Evolutionary conservation across 2,113 vertebrate species (phyloP), one percentile per base, ranked within the genome.

Genomic region (Prionailurus viverrinus): DNA sequence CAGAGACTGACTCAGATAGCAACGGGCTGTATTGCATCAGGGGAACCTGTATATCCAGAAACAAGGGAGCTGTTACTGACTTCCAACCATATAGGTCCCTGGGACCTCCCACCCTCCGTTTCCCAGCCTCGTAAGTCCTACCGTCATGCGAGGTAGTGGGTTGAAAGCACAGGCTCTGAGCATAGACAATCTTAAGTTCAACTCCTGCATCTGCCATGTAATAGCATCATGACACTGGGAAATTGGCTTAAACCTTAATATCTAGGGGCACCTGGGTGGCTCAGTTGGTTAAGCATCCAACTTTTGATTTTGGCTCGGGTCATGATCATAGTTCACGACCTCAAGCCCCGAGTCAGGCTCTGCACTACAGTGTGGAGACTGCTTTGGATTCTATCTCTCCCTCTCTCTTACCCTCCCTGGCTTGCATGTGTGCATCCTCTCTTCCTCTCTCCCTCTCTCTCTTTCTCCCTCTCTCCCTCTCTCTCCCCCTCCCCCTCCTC

Each of bases 141-240:
- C n/a, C 2, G 1, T 25, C 25, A 39, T 74, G 2, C 66, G 18
- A 68, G 5, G 1, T 5, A 21, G 2, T 51, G 27, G 11, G 36
- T 19, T 45, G 41, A 71, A 94, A 87, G 23, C 39, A 21, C 7
- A 51, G 36, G 2, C 23, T 81, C 23, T 51, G 39, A 36, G 7
- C 19, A 1, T 19, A 41, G 27, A 27, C 33, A 31, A 4, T 51
- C 81, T 84, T 73, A 29, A 53, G 3, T 79, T 95, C 58, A 91
- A 68, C 66, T 53, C 25, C 7, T 69, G 11, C 14, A 21, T 92
- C 73, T 94, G 66, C 14, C 13, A 8, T 25, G 80, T 91, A 18
- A 23, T 33, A 48, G 15, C 61, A 15, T n/a, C 33, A 36, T 76
- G 41, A 27, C 3, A 12, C 69, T 81, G 51, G 15, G 31, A 23